Evolutionary conservation across 2,888 invertebrate genomes (phyloP).

Genomic region (Emesis castigata): DNA sequence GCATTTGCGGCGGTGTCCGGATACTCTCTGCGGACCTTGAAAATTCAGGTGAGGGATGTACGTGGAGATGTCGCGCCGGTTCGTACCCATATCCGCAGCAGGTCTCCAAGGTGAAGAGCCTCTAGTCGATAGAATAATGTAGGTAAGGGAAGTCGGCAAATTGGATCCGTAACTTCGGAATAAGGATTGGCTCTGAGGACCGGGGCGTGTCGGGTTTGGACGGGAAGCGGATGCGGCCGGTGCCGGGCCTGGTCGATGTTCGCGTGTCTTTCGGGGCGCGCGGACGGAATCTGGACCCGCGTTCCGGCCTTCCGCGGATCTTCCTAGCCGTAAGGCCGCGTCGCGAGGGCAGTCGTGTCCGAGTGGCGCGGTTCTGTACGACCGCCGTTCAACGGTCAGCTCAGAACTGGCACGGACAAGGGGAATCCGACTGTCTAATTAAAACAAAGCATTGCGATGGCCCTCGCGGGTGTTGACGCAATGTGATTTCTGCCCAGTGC

Average conservation of each 20-base stretch:
- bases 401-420: slow-evolving; percentile 83
- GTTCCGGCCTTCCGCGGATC: slow-evolving; percentile 71
- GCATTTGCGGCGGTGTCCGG: slow-evolving; percentile 75
- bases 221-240: slow-evolving; percentile 72
- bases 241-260: slow-evolving; percentile 69
- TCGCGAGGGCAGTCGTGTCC: slow-evolving; percentile 72
- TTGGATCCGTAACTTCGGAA: slow-evolving; percentile 91
- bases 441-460: slow-evolving; percentile 93
- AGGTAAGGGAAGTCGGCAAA: slow-evolving; percentile 92
- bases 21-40: slow-evolving; percentile 77
- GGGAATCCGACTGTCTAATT: slow-evolving; percentile 92
- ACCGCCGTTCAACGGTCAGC: slow-evolving; percentile 82
- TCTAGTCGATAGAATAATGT: slow-evolving; percentile 91
- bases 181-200: slow-evolving; percentile 93
- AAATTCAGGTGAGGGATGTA: slow-evolving; percentile 74
- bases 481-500: slow-evolving; percentile 93
- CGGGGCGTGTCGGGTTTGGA: slow-evolving; percentile 88
- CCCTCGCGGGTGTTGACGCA: slow-evolving; percentile 87
- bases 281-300: slow-evolving; percentile 77
- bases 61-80: slow-evolving; percentile 72
- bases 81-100: slow-evolving; percentile 93
- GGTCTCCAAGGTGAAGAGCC: slow-evolving; percentile 93
- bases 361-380: slow-evolving; percentile 67
- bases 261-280: slow-evolving; percentile 46
- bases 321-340: slow-evolving; percentile 71